A percentile compares a stretch with the other conserved stretches of the same genome.
phyloP scores from a whole-genome alignment of 1,140 invertebrate species.

The Panulirus ornatus region DNA sequence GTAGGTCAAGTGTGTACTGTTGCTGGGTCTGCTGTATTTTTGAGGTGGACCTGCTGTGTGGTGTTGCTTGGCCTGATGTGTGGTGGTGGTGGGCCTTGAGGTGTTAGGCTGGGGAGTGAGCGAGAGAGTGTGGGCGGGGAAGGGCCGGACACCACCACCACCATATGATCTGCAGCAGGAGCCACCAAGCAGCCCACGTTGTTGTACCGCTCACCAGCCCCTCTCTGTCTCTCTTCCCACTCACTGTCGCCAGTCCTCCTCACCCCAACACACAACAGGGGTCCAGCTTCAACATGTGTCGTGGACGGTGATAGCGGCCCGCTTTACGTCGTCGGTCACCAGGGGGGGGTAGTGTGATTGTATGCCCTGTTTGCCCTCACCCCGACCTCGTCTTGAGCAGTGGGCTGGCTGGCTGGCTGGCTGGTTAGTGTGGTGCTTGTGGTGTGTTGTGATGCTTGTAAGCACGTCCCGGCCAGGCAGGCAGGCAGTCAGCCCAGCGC shows the following conservation, averaged over 20 bases:
- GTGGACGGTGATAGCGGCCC: too few species aligned
- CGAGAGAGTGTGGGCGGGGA: constrained; percentile 18
- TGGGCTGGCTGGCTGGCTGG: neutral
- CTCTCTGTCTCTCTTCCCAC: neutral
- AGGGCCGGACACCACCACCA: neutral
- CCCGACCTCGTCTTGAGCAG: constrained; percentile 18
- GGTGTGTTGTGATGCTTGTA: constrained; percentile 36
- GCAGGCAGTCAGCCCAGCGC: neutral
- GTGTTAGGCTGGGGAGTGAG: neutral
- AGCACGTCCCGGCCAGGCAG: neutral
- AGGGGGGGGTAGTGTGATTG: too few species aligned
- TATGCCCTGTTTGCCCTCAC: constrained; percentile 25
- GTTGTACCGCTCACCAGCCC: neutral
- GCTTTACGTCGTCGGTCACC: too few species aligned
- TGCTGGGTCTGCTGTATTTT: too few species aligned
- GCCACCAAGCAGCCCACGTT: neutral
- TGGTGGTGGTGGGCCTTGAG: constrained; percentile 12
- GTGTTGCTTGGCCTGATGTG: too few species aligned
- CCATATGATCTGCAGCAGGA: neutral
- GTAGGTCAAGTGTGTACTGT: neutral
- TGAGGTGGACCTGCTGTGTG: neutral
- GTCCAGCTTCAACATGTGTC: too few species aligned
- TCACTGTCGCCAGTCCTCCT: neutral
- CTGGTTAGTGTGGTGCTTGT: constrained; percentile 25
- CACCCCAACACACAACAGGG: neutral